phyloP scores from a whole-genome alignment of 2,113 vertebrate genomes.

The Aix galericulata region DNA sequence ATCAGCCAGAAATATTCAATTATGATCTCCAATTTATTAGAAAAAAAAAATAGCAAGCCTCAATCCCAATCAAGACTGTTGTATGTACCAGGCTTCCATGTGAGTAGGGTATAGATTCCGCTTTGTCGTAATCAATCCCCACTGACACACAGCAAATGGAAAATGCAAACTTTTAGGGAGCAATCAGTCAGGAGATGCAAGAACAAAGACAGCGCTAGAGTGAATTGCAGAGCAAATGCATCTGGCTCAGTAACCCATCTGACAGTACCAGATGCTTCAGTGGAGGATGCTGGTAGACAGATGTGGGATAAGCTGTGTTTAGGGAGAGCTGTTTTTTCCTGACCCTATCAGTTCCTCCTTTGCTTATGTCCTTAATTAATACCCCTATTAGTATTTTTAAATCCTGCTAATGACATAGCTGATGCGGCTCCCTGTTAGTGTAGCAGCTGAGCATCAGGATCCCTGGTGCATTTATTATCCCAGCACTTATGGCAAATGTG shows the following conservation, averaged over 20 bases:
- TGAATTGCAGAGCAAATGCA: not conserved
- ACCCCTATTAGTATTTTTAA: not conserved
- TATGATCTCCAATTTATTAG: not conserved
- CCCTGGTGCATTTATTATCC: not conserved
- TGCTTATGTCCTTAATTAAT: not conserved
- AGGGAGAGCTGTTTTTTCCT: not conserved
- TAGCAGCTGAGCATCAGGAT: not conserved
- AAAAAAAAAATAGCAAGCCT: rapidly evolving
- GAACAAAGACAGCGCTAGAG: not conserved
- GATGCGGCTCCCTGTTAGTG: not conserved
- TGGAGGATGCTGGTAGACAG: not conserved
- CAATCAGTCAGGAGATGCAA: not conserved
- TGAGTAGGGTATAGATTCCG: not conserved
- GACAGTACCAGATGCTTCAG: not conserved
- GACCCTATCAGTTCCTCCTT: not conserved
- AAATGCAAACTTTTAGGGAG: not conserved
- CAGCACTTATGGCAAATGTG: not conserved
- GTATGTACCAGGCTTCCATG: not conserved
- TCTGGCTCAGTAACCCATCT: not conserved
- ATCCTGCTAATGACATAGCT: not conserved
- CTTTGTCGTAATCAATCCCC: not conserved
- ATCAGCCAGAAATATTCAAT: not conserved
- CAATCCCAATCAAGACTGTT: rapidly evolving
- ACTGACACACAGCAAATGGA: not conserved
- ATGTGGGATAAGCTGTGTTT: not conserved